A percentile compares a stretch with the other conserved stretches of the same genome.
Evolutionary conservation across 1,140 invertebrate genomes (phyloP).

Genomic region (Musca vetustissima): DNA sequence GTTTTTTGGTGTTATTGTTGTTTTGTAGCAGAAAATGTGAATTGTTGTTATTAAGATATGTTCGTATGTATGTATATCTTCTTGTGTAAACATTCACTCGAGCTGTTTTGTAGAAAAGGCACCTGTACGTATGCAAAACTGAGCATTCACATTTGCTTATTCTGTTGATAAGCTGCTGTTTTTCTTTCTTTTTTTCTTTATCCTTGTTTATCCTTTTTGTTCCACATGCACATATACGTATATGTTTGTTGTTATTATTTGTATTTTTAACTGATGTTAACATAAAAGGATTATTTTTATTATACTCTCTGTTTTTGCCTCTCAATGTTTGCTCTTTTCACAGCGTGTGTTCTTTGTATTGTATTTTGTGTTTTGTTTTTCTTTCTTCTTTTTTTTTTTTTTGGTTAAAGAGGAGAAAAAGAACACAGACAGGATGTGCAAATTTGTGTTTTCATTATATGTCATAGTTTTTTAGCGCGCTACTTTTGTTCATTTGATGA

Average conservation of each 20-base stretch:
- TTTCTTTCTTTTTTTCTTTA: background rate
- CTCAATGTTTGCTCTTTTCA: constrained; percentile 10
- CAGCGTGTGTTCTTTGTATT: constrained; percentile 10
- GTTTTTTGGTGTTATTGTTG: too few relatives aligned
- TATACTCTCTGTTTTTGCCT: background rate
- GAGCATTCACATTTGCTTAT: background rate
- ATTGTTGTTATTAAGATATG: too few relatives aligned
- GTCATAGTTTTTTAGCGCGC: too few relatives aligned
- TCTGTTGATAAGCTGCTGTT: background rate
- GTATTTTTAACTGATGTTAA: background rate
- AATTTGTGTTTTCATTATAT: too few relatives aligned
- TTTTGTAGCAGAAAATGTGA: too few relatives aligned
- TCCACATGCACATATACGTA: too few relatives aligned
- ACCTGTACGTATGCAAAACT: constrained; percentile 12
- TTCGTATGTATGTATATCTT: too few relatives aligned
- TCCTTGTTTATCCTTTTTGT: too few relatives aligned
- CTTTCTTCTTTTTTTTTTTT: background rate
- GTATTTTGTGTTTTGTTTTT: background rate
- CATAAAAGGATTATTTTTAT: constrained; percentile 14
- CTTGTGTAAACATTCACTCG: too few relatives aligned
- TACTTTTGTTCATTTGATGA: too few relatives aligned
- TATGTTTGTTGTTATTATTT: background rate
- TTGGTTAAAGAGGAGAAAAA: too few relatives aligned
- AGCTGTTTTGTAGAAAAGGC: background rate
- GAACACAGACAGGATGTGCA: background rate